Conservation (phyloP, 1,140 invertebrate genomes). For the Aricia agestis region DNA sequence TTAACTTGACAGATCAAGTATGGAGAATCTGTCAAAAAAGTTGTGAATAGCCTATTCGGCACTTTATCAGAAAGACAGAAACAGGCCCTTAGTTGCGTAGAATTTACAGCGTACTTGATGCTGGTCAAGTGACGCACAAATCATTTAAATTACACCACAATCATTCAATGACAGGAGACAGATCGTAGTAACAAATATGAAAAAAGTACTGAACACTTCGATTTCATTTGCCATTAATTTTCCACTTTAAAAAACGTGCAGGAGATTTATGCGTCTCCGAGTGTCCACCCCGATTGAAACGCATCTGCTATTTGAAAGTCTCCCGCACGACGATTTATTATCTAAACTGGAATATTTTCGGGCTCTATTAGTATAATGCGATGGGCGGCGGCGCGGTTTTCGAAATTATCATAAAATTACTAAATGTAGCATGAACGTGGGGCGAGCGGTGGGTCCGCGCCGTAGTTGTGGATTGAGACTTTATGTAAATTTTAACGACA, state of each 20-base stretch:
- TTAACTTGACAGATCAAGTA: too few relatives aligned
- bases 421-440: slow-evolving; percentile 75
- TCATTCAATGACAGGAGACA: too few relatives aligned
- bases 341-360: slow-evolving; percentile 63
- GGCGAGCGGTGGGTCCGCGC: slow-evolving; percentile 56
- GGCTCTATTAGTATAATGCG: slow-evolving; percentile 74
- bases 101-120: too few relatives aligned
- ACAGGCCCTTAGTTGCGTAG: too few relatives aligned
- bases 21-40: too few relatives aligned
- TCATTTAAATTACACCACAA: too few relatives aligned
- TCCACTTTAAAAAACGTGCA: slow-evolving; percentile 53
- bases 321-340: slow-evolving; percentile 67
- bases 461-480: slow-evolving; percentile 71
- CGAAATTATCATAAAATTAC: slow-evolving; percentile 76
- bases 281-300: slow-evolving; percentile 44
- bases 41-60: too few relatives aligned
- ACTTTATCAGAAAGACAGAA: too few relatives aligned
- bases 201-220: slow-evolving; percentile 38
- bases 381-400: slow-evolving; percentile 71
- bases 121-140: too few relatives aligned
- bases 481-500: slow-evolving; percentile 76
- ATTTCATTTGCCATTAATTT: slow-evolving; percentile 69
- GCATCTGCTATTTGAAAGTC: slow-evolving; percentile 69
- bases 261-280: slow-evolving; percentile 68
- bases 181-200: too few relatives aligned